A percentile compares a stretch with the other conserved stretches of the same genome.
These are phyloP conservation scores for Micrastur ruficollis DNA, from an alignment of 2,797 vertebrate species.

Conservation along the genomic window DNA sequence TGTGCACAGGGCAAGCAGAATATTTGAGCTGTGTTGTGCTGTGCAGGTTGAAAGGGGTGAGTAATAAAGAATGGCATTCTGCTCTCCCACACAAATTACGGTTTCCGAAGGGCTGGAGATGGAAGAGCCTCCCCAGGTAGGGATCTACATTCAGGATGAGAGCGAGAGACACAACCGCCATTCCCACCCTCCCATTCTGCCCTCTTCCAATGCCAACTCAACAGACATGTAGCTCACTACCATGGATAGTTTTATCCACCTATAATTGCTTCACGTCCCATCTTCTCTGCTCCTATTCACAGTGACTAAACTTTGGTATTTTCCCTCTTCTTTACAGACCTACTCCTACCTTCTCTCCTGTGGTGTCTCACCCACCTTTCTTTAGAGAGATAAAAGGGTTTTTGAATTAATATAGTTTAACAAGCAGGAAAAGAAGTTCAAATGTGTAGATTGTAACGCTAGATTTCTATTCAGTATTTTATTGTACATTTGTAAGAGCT, in stretches of 20 bases:
- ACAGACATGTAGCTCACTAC: not conserved
- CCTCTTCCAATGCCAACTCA: not conserved
- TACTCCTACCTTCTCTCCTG: conserved; percentile 48
- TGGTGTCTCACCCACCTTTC: conserved; percentile 58
- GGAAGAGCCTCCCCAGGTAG: not conserved
- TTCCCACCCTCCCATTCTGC: not conserved
- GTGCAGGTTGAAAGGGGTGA: not conserved
- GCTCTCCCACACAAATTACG: not conserved
- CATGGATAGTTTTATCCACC: not conserved
- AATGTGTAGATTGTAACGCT: not conserved
- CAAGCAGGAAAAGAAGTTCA: not conserved
- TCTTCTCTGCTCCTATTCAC: not conserved
- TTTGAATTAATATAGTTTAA: conserved; percentile 46
- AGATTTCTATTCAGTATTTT: not conserved
- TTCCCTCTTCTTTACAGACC: conserved; percentile 38
- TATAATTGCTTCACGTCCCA: not conserved
- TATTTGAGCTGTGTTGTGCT: not conserved
- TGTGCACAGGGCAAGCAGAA: not conserved
- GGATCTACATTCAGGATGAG: not conserved
- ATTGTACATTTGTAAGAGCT: not conserved
- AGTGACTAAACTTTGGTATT: conserved; percentile 27
- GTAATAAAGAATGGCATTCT: not conserved
- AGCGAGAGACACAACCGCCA: not conserved
- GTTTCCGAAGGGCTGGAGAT: not conserved
- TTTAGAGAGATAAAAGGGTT: conserved; percentile 50